Evolutionary conservation across 1,140 invertebrate species (phyloP).

Genomic region (Drosophila sp.): DNA sequence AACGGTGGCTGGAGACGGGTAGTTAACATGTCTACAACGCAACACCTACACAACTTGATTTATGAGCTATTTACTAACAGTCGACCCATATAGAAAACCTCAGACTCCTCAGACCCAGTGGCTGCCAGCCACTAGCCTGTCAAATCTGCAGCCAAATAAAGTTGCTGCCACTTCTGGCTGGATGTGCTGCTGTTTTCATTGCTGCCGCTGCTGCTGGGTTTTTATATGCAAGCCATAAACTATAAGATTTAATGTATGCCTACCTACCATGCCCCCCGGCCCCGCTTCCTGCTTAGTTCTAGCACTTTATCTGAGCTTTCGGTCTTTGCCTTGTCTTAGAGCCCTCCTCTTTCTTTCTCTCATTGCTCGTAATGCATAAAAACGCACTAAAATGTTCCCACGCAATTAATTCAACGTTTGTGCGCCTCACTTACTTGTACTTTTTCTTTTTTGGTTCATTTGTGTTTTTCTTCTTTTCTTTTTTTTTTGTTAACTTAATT

Average conservation of each 20-base stretch:
- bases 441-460: neutral
- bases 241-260: constrained; percentile 68
- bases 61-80: constrained; percentile 44
- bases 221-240: constrained; percentile 56
- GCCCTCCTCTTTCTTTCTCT: neutral
- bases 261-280: neutral
- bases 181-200: neutral
- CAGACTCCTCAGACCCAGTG: constrained; percentile 9
- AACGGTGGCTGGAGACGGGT: constrained; percentile 18
- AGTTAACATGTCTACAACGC: constrained; percentile 62
- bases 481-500: constrained; percentile 74
- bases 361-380: constrained; percentile 74
- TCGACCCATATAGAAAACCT: neutral
- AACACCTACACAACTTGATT: constrained; percentile 70
- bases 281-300: neutral
- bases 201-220: constrained; percentile 25
- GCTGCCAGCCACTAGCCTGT: constrained; percentile 17
- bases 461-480: neutral
- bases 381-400: constrained; percentile 78
- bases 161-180: constrained; percentile 24
- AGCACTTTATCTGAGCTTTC: neutral
- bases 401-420: constrained; percentile 73
- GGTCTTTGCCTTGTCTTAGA: constrained; percentile 10
- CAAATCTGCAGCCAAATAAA: constrained; percentile 64
- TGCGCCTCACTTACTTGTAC: constrained; percentile 30